Evolutionary conservation across 1,140 invertebrate species (phyloP).

Genomic region (Saccostrea glomerata): DNA sequence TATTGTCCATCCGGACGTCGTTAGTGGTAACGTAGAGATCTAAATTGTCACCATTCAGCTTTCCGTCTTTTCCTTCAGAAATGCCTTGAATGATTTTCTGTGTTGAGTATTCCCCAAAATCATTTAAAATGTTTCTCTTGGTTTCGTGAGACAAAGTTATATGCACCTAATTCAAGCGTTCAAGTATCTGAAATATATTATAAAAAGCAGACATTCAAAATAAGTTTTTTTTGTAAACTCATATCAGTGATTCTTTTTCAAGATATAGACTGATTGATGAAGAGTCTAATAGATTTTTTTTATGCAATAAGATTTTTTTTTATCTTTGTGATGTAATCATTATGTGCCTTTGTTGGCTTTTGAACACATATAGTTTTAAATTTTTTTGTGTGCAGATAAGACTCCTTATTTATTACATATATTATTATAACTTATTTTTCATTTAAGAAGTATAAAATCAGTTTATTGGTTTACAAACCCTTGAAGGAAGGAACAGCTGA

Average conservation of each 20-base stretch:
- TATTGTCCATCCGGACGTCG: conserved; percentile 41
- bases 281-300: neutral
- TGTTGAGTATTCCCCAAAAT: neutral
- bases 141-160: conserved; percentile 9
- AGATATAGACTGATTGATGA: neutral
- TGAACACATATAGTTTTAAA: no score
- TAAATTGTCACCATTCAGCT: conserved; percentile 48
- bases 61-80: conserved; percentile 41
- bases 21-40: conserved; percentile 49
- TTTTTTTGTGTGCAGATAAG: no score
- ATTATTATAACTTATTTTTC: no score
- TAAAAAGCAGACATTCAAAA: neutral
- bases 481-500: neutral
- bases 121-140: neutral
- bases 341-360: no score
- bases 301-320: neutral
- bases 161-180: conserved; percentile 7
- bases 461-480: neutral
- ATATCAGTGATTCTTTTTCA: neutral
- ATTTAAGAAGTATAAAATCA: no score
- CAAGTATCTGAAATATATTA: conserved; percentile 2
- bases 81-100: conserved; percentile 22
- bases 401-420: no score
- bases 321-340: neutral
- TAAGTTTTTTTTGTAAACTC: neutral